Conservation (phyloP, 1,140 invertebrate species). For the Calliopsis andreniformis region DNA sequence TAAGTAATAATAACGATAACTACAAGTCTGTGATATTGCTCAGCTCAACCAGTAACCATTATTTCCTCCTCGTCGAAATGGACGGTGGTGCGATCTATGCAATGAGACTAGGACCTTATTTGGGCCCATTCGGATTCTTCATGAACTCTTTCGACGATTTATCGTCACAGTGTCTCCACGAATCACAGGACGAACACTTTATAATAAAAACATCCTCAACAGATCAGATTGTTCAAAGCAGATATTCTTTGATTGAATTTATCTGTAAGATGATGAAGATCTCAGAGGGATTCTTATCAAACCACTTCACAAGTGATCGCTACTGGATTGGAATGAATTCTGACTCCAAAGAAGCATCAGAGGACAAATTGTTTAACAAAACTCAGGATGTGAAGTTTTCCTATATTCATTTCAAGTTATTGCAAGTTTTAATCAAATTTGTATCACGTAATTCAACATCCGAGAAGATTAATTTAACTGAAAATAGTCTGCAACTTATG, state of each 20-base stretch:
- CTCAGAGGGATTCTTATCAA: neutral
- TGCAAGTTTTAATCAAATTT: neutral
- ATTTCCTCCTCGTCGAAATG: conserved; percentile 68
- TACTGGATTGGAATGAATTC: neutral
- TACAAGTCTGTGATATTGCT: conserved; percentile 82
- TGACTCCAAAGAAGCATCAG: neutral
- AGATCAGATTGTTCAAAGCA: neutral
- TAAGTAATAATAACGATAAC: conserved; percentile 80
- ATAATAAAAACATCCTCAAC: conserved; percentile 6
- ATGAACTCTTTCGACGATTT: conserved; percentile 25
- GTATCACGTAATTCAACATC: neutral
- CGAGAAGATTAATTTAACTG: neutral
- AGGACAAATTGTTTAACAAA: no score
- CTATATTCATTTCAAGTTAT: neutral
- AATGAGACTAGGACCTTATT: conserved; percentile 42
- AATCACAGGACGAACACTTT: conserved; percentile 29
- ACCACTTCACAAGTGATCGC: neutral
- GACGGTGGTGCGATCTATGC: conserved; percentile 50
- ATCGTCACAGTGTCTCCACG: conserved; percentile 23
- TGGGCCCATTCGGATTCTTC: conserved; percentile 2
- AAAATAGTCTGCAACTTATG: neutral
- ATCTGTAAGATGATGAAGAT: neutral
- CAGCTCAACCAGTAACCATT: conserved; percentile 81
- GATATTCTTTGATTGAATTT: neutral
- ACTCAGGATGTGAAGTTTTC: neutral